A percentile compares a stretch with the other conserved stretches of the same genome.
Evolutionary conservation across 2,888 invertebrate species (phyloP).

Genomic region (Tenthredo amoena): DNA sequence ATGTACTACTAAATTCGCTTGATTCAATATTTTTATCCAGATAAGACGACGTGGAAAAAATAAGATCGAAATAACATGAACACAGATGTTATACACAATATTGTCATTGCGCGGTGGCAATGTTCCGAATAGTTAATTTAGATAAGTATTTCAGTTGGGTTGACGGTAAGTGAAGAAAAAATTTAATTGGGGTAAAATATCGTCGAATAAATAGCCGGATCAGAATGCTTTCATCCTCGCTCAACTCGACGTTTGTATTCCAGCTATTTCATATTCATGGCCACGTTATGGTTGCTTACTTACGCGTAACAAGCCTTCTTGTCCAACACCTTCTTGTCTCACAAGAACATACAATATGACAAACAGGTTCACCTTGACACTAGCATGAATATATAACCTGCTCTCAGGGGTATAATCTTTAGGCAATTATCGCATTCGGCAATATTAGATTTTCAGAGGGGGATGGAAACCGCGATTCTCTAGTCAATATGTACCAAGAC

Average conservation of each 20-base stretch:
- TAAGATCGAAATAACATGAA: background rate
- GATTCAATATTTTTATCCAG: background rate
- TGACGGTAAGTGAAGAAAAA: background rate
- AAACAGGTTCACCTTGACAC: conserved; percentile 24
- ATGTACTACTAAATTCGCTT: conserved; percentile 5
- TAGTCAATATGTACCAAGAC: background rate
- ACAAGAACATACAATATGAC: background rate
- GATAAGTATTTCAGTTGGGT: background rate
- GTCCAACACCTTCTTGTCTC: too few species aligned
- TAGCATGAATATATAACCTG: background rate
- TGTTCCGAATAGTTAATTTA: background rate
- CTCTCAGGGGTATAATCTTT: background rate
- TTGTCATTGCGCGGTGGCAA: background rate
- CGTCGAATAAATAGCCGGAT: background rate
- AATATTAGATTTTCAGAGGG: background rate
- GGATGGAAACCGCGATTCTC: background rate
- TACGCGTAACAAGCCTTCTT: conserved; percentile 19
- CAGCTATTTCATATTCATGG: conserved; percentile 16
- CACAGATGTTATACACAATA: background rate
- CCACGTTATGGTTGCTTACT: conserved; percentile 11
- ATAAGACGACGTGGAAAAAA: background rate
- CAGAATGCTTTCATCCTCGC: background rate
- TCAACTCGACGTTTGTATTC: background rate
- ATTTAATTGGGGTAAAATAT: background rate
- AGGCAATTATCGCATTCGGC: conserved; percentile 9